Percentiles rank a stretch among this genome's conserved stretches.
Conservation (phyloP, 2,888 invertebrate species). For the Pediacus dermestoides region DNA sequence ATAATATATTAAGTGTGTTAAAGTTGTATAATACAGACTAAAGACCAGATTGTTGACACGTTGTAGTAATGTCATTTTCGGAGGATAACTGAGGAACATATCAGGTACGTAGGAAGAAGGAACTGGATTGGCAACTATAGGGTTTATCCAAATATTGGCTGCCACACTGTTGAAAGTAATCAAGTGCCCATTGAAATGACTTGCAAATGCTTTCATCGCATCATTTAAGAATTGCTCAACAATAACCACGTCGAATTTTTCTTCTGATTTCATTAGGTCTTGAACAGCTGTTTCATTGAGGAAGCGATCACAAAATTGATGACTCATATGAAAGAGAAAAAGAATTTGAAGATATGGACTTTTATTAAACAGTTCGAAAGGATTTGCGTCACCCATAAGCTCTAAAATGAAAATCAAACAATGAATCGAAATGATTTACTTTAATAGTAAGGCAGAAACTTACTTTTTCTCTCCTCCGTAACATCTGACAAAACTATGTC, state of each 20-base stretch:
- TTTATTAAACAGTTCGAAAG: too few relatives aligned
- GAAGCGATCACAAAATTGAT: too few relatives aligned
- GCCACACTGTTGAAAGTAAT: slow-evolving; percentile 49
- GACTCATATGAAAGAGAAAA: too few relatives aligned
- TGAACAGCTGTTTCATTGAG: slow-evolving; percentile 35
- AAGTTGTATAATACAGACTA: too few relatives aligned
- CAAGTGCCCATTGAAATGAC: slow-evolving; percentile 44
- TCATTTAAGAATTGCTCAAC: slow-evolving; percentile 53
- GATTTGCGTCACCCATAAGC: too few relatives aligned
- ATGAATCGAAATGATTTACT: too few relatives aligned
- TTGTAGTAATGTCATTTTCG: slow-evolving; percentile 54
- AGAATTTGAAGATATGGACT: too few relatives aligned
- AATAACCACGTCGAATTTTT: slow-evolving; percentile 47
- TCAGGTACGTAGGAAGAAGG: slow-evolving; percentile 54
- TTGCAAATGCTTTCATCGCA: slow-evolving; percentile 46
- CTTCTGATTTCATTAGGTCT: slow-evolving; percentile 36
- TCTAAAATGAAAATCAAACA: too few relatives aligned
- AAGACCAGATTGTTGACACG: slow-evolving; percentile 54
- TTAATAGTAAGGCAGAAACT: too few relatives aligned
- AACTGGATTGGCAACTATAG: slow-evolving; percentile 51
- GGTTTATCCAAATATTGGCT: slow-evolving; percentile 49
- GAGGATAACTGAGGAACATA: slow-evolving; percentile 45
- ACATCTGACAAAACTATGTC: slow-evolving; percentile 17
- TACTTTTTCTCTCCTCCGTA: slow-evolving; percentile 9
- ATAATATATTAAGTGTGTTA: too few relatives aligned